Percentiles rank a stretch among this genome's conserved stretches.
Evolutionary conservation across 2,113 vertebrate genomes (phyloP).

Genomic region (Microtus oregoni): DNA sequence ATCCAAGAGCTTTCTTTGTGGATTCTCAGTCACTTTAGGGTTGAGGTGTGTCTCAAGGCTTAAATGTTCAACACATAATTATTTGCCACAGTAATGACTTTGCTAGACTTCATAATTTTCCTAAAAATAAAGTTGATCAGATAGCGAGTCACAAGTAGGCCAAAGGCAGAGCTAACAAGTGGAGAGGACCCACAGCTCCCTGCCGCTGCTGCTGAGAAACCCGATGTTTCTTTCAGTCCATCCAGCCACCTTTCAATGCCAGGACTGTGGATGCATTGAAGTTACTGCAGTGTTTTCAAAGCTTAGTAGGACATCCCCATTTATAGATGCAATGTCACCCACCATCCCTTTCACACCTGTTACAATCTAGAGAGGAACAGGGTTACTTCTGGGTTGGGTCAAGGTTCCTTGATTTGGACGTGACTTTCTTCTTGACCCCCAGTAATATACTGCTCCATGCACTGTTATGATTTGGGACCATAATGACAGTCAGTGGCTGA

Average conservation of each 20-base stretch:
- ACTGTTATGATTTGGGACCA: neutral
- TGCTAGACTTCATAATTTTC: neutral
- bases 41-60: neutral
- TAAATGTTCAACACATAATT: neutral
- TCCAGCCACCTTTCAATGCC: neutral
- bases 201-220: neutral
- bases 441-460: neutral
- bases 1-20: too few relatives aligned
- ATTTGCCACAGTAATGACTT: neutral
- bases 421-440: neutral
- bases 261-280: neutral
- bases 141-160: neutral
- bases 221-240: neutral
- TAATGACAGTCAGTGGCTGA: neutral
- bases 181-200: neutral
- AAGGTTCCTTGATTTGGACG: neutral
- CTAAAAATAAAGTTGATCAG: conserved; percentile 5
- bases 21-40: neutral
- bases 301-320: neutral
- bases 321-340: neutral
- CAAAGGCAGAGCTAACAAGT: neutral
- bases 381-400: neutral
- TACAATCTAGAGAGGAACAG: neutral
- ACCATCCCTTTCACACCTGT: neutral
- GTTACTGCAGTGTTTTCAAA: conserved; percentile 42